Evolutionary conservation across 2,113 vertebrate species (phyloP).

Genomic region (Turdus rufiventris): DNA sequence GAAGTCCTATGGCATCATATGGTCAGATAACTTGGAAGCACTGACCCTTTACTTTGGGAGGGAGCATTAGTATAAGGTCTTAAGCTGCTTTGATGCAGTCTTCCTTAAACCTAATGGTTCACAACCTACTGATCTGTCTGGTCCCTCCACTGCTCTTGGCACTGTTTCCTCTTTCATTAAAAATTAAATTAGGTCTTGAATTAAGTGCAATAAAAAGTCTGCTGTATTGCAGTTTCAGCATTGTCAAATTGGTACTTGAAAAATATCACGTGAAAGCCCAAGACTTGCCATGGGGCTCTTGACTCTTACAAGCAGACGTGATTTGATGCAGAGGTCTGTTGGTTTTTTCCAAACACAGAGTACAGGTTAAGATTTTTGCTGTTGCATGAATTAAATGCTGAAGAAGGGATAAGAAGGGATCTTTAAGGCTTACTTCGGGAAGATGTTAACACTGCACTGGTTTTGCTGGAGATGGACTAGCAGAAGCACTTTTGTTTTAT

Average conservation of each 20-base stretch:
- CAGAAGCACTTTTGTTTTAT: neutral
- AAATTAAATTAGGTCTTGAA: neutral
- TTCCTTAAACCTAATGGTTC: neutral
- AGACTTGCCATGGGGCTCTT: neutral
- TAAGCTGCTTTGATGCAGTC: neutral
- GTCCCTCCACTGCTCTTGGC: neutral
- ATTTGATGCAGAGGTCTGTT: neutral
- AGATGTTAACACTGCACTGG: neutral
- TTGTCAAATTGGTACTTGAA: neutral
- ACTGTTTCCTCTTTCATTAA: neutral
- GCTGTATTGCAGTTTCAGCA: neutral
- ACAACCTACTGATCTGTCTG: neutral
- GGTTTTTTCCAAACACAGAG: neutral
- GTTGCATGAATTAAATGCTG: neutral
- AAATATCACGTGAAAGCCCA: neutral
- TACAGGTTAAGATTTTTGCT: neutral
- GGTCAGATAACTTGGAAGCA: neutral
- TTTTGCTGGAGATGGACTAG: neutral
- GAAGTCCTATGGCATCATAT: neutral
- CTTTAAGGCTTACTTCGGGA: neutral
- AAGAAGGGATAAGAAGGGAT: neutral
- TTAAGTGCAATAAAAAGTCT: neutral
- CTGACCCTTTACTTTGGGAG: neutral
- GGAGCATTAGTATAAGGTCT: neutral
- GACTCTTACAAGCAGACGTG: neutral